Conservation (phyloP, 2,113 vertebrate genomes). For the Dipodomys stephensi region DNA sequence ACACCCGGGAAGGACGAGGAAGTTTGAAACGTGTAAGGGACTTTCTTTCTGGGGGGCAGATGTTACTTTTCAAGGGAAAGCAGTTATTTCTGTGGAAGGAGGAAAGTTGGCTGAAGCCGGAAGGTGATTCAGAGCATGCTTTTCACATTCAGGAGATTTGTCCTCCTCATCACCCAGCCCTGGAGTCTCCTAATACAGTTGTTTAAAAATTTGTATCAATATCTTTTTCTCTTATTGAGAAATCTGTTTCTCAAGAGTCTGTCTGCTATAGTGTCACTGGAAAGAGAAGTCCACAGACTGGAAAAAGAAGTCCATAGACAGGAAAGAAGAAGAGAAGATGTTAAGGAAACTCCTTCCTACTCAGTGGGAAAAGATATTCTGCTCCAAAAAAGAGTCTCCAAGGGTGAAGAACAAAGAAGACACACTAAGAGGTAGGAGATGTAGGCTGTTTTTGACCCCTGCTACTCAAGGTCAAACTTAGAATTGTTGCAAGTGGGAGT, state of each 20-base stretch:
- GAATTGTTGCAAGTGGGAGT: not conserved
- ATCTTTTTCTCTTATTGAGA: not conserved
- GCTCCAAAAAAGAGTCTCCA: not conserved
- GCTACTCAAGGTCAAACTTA: not conserved
- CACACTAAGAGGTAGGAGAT: not conserved
- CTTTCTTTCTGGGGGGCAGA: not conserved
- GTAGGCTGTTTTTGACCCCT: not conserved
- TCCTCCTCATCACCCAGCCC: not conserved
- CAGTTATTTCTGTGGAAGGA: not conserved
- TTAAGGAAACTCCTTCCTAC: not conserved
- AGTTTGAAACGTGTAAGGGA: too few species aligned
- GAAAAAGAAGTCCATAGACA: rapidly evolving
- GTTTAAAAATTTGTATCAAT: not conserved
- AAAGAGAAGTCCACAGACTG: not conserved
- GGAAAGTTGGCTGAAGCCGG: not conserved
- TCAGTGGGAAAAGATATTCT: too few species aligned
- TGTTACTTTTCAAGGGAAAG: not conserved
- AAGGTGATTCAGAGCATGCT: not conserved
- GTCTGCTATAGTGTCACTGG: not conserved
- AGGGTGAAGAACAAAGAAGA: not conserved
- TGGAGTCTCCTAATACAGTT: not conserved
- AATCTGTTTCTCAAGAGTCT: not conserved
- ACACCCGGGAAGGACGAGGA: not conserved
- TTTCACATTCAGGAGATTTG: constrained; percentile 31
- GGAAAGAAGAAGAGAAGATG: not conserved